These are phyloP conservation scores for Ophiothrix spiculata DNA, from an alignment of 35 echinoderm and acorn worm species.

Conservation along the genomic window DNA sequence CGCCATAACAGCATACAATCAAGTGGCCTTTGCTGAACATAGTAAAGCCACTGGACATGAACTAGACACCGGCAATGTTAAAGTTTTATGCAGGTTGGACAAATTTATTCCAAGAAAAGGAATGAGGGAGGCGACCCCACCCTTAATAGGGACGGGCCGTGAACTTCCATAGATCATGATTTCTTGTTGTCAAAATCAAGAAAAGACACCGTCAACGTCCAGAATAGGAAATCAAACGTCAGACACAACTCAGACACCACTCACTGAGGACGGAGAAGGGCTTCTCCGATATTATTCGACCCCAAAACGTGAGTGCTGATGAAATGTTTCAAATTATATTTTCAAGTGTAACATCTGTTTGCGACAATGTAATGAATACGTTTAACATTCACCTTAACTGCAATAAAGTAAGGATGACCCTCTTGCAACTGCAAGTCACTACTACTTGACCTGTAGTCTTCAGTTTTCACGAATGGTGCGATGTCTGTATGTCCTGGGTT, in stretches of 20 bases:
- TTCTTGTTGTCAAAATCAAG: too few relatives aligned
- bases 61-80: too few relatives aligned
- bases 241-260: background rate
- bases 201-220: too few relatives aligned
- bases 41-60: too few relatives aligned
- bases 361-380: background rate
- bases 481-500: slow-evolving; percentile 28
- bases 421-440: background rate
- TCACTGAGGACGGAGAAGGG: background rate
- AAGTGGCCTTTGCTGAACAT: too few relatives aligned
- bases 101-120: too few relatives aligned
- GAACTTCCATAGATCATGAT: too few relatives aligned
- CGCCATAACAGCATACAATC: too few relatives aligned
- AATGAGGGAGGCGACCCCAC: too few relatives aligned
- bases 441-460: background rate
- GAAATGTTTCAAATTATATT: background rate
- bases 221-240: too few relatives aligned
- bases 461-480: slow-evolving; percentile 28
- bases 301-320: background rate
- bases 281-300: background rate
- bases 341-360: background rate
- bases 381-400: slow-evolving; percentile 24
- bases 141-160: too few relatives aligned
- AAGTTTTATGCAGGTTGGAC: too few relatives aligned
- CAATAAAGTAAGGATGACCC: slow-evolving; percentile 14